Evolutionary conservation across 2,797 vertebrate species (phyloP), one percentile per base, ranked within the genome.

Genomic region (Alectoris magna): DNA sequence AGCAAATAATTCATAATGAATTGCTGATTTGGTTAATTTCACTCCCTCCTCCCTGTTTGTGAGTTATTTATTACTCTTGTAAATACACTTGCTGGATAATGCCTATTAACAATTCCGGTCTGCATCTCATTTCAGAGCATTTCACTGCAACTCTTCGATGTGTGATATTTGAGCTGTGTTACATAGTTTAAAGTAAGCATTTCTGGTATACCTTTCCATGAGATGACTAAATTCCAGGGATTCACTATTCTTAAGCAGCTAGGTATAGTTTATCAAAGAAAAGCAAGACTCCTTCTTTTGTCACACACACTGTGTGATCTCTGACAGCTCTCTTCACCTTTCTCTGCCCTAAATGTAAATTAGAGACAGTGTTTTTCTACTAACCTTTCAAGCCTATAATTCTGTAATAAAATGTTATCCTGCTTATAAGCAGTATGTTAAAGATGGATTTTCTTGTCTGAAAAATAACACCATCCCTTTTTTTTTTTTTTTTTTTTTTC

Each of bases 1-100:
- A 92, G 18, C 15, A 83, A 93, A 84, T 84, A 93, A 81, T 72
- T 93, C 55, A 72, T 78, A 89, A 90, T 58, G 41, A 76, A 82
- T 84, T 79, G 36, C 58, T 93, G 84, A 88, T 94, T 87, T 92
- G 66, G 72, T 91, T 94, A 88, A 93, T 95, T 88, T 93, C 60
- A 79, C 66, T 95, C 77, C 41, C 58, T 83, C 49, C 82, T 90
- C 53, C 41, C 58, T 85, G 12, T 71, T 79, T 90, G 71, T 48
- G 78, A 77, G 56, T 84, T 91, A 94, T 94, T 96, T 93, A 96
- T 80, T 93, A 90, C 55, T 74, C 90, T 76, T 74, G 76, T 96
- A 90, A 95, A 91, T 46, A 60, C 6, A 73, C 34, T 79, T 84
- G 48, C 73, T 63, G 71, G 92, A 82, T 59, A 79, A 76, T 68